These are phyloP conservation scores for Camelus dromedarius DNA, from an alignment of 2,113 vertebrate genomes.

Conservation along the genomic window DNA sequence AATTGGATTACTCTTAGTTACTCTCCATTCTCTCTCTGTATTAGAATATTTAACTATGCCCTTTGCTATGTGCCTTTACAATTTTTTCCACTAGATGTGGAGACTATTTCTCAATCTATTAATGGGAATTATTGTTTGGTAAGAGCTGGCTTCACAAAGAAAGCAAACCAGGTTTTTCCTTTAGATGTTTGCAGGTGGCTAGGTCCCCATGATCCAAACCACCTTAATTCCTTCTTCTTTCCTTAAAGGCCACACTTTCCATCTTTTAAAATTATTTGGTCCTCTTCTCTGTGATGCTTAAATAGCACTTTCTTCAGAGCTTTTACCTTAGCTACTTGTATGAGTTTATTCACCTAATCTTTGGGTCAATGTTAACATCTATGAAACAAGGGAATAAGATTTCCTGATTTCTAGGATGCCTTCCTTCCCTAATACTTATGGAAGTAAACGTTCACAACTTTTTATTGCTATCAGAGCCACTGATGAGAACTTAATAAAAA, in stretches of 20 bases:
- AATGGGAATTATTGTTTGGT: background rate
- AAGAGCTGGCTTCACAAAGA: slow-evolving; percentile 12
- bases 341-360: slow-evolving; percentile 13
- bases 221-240: background rate
- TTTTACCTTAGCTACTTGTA: background rate
- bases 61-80: background rate
- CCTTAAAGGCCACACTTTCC: background rate
- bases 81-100: background rate
- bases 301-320: background rate
- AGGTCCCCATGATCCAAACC: background rate
- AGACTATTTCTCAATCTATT: background rate
- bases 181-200: background rate
- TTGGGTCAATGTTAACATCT: background rate
- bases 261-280: background rate
- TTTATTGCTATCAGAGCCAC: background rate
- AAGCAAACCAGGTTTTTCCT: background rate
- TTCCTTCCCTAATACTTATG: background rate
- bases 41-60: background rate
- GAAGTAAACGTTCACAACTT: background rate
- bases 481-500: background rate
- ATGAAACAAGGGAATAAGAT: background rate
- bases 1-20: background rate
- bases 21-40: background rate
- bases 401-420: background rate
- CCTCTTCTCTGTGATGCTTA: background rate